Percentiles rank a stretch among this genome's conserved stretches.
Evolutionary conservation across 2,113 vertebrate species (phyloP).

Genomic region (Corvus moneduloides): DNA sequence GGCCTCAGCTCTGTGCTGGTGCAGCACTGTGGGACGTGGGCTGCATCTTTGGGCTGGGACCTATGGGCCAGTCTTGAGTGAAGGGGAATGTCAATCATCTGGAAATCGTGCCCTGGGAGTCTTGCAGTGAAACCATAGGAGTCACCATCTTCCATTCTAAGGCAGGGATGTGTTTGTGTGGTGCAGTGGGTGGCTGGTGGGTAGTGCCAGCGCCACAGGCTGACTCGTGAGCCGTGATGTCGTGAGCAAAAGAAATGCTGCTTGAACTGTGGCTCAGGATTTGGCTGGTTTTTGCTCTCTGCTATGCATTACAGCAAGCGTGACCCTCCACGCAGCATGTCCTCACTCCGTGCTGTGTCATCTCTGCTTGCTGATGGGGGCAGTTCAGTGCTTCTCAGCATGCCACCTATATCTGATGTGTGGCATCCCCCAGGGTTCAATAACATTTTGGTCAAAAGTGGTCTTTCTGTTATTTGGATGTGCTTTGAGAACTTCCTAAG

Average conservation of each 20-base stretch:
- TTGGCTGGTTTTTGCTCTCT: background rate
- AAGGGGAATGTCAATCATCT: background rate
- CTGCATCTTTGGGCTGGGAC: background rate
- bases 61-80: background rate
- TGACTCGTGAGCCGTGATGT: accelerated
- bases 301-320: accelerated
- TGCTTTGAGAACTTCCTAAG: slow-evolving; percentile 18
- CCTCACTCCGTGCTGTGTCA: accelerated
- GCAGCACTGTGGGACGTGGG: accelerated
- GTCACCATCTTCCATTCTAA: background rate
- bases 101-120: background rate
- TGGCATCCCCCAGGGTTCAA: background rate
- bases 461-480: background rate
- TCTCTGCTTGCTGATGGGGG: background rate
- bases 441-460: background rate
- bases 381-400: background rate
- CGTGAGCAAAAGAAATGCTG: background rate
- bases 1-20: background rate
- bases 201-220: accelerated
- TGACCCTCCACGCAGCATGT: background rate
- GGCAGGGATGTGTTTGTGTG: background rate
- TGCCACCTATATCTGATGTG: background rate
- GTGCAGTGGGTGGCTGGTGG: background rate
- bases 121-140: background rate
- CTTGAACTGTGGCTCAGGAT: background rate